Evolutionary conservation across 2,113 vertebrate species (phyloP).

Genomic region (Perca schrenkii): DNA sequence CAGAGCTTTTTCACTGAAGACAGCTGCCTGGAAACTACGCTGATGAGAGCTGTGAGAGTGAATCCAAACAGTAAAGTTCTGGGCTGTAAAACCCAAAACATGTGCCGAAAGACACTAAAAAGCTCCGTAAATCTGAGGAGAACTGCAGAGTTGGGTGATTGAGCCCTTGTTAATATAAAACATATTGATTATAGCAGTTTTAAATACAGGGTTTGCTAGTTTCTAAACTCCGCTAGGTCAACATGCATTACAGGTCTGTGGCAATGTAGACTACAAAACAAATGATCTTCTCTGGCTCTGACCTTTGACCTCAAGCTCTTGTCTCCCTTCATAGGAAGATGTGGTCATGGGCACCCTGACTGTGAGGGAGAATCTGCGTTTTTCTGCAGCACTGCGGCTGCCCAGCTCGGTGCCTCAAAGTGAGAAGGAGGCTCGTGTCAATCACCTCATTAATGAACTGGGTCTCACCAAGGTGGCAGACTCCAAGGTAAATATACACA

Average conservation of each 20-base stretch:
- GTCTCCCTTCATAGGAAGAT: constrained; percentile 86
- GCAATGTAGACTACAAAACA: not conserved
- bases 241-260: not conserved
- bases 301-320: constrained; percentile 1
- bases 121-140: not conserved
- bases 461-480: constrained; percentile 93
- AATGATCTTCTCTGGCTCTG: not conserved
- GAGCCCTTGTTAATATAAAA: not conserved
- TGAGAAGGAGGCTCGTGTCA: constrained; percentile 89
- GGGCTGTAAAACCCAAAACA: not conserved
- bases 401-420: constrained; percentile 83
- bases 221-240: not conserved
- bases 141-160: not conserved
- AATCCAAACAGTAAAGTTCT: no score
- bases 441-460: constrained; percentile 89
- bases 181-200: not conserved
- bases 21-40: not conserved
- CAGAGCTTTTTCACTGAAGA: not conserved
- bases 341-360: constrained; percentile 96
- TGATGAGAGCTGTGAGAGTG: not conserved
- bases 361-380: constrained; percentile 93
- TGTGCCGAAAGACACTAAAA: not conserved
- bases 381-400: constrained; percentile 94
- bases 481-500: constrained; percentile 85
- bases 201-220: not conserved